A percentile compares a stretch with the other conserved stretches of the same genome.
Evolutionary conservation across 2,888 invertebrate genomes (phyloP).

Genomic region (Papilio protenor): DNA sequence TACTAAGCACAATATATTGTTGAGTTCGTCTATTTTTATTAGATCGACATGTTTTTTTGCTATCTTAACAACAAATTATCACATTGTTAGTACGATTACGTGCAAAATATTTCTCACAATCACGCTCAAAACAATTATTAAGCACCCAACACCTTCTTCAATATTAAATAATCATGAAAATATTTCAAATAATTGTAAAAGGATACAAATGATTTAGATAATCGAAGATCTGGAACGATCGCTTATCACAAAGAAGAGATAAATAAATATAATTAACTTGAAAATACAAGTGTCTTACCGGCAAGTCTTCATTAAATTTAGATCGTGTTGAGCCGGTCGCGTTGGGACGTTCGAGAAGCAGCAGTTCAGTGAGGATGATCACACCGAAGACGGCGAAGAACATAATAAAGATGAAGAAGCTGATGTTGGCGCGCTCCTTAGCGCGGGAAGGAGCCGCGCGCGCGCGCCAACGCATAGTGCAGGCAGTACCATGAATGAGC

Average conservation of each 20-base stretch:
- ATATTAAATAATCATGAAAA: too few relatives aligned
- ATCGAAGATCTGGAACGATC: not conserved
- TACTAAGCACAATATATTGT: not conserved
- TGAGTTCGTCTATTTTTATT: slow-evolving; percentile 3
- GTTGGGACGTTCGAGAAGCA: slow-evolving; percentile 83
- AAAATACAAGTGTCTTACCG: slow-evolving; percentile 67
- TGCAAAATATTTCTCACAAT: not conserved
- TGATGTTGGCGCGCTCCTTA: slow-evolving; percentile 93
- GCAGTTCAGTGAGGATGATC: slow-evolving; percentile 94
- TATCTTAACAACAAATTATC: not conserved
- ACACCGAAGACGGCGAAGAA: slow-evolving; percentile 95
- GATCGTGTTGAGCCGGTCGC: slow-evolving; percentile 80
- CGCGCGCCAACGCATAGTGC: slow-evolving; percentile 79
- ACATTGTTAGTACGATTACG: slow-evolving; percentile 4
- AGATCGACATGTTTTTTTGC: slow-evolving; percentile 1
- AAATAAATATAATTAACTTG: not conserved
- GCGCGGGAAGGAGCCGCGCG: slow-evolving; percentile 82
- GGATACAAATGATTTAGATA: not conserved
- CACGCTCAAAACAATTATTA: slow-evolving; percentile 1
- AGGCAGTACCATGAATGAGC: slow-evolving; percentile 64
- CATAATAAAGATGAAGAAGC: slow-evolving; percentile 95
- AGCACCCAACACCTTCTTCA: not conserved
- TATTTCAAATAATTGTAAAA: not conserved
- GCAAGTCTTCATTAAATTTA: slow-evolving; percentile 89
- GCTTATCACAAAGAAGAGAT: not conserved